Evolutionary conservation across 2,113 vertebrate species (phyloP).

Genomic region (Eubucco bourcierii): DNA sequence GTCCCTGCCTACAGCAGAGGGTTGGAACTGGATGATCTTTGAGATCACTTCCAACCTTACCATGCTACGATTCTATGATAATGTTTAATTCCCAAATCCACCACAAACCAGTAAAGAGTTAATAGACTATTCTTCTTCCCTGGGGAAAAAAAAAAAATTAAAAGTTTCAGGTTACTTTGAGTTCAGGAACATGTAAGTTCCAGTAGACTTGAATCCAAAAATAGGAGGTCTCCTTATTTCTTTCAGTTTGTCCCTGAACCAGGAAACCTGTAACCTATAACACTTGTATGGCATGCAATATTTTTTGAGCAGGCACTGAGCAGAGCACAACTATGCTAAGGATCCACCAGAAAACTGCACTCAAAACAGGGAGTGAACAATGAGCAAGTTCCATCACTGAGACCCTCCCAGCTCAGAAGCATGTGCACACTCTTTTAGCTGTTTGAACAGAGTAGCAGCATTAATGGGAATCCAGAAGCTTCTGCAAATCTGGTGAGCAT

Average conservation of each 20-base stretch:
- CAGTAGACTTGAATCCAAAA: neutral
- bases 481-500: neutral
- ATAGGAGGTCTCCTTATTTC: neutral
- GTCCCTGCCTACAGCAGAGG: no score
- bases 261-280: neutral
- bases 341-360: neutral
- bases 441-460: neutral
- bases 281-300: fast-evolving
- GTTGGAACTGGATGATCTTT: no score
- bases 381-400: neutral
- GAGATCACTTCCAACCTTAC: no score
- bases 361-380: neutral
- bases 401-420: neutral
- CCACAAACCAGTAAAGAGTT: neutral
- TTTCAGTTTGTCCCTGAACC: neutral
- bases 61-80: no score
- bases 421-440: neutral
- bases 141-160: neutral
- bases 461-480: neutral
- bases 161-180: neutral
- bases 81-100: neutral
- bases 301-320: neutral
- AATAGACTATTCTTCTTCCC: neutral
- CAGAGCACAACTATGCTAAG: neutral
- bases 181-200: neutral